These are phyloP conservation scores for Avahi laniger DNA, from an alignment of 2,797 vertebrate genomes.

Conservation along the genomic window DNA sequence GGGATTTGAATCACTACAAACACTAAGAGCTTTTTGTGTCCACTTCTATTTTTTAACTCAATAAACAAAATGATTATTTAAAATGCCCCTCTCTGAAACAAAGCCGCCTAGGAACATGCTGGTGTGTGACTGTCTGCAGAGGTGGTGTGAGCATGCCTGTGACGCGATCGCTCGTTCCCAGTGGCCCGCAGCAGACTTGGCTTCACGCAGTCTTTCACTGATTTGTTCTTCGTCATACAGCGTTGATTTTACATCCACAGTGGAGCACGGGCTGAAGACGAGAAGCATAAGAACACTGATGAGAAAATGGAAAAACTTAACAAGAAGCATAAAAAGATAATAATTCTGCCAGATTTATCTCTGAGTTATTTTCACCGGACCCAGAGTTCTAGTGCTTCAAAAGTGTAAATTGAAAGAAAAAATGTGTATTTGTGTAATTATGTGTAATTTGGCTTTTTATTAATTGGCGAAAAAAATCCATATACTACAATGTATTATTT, in stretches of 20 bases:
- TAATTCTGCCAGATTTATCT: background rate
- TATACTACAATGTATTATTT: background rate
- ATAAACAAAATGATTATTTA: background rate
- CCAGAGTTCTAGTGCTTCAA: background rate
- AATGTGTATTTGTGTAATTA: background rate
- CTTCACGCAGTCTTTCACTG: accelerated
- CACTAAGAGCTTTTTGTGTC: background rate
- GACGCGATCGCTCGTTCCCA: background rate
- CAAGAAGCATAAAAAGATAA: background rate
- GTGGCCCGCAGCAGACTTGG: background rate
- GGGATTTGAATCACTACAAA: background rate
- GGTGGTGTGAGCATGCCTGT: too few relatives aligned
- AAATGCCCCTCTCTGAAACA: background rate
- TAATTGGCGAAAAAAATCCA: background rate
- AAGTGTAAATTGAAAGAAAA: background rate
- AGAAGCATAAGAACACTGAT: background rate
- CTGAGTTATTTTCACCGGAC: background rate
- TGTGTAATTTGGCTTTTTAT: background rate
- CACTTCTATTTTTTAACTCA: background rate
- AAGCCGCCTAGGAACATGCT: background rate
- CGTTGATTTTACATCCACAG: background rate
- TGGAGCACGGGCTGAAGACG: background rate
- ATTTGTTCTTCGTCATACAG: background rate
- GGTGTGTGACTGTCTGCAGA: background rate
- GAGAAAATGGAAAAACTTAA: background rate